Conservation (phyloP, 2,888 invertebrate genomes). For the Petrolisthes cinctipes region DNA sequence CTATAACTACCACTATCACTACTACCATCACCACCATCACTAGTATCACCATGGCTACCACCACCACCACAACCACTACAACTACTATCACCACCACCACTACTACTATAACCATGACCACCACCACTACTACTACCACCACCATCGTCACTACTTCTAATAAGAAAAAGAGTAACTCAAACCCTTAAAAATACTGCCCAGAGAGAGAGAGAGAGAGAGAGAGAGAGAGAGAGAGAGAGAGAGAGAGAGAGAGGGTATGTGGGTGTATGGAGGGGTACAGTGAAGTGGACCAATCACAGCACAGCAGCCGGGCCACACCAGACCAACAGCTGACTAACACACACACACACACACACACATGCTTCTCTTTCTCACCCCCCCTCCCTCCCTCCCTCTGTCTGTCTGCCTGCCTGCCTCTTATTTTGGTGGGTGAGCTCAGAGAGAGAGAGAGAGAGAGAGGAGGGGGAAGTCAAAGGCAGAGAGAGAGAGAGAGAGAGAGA, state of each 20-base stretch:
- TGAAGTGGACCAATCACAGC: neutral
- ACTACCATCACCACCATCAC: neutral
- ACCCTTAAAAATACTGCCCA: no score
- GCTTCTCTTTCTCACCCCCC: neutral
- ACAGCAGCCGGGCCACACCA: neutral
- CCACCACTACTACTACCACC: no score
- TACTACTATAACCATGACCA: no score
- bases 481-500: neutral
- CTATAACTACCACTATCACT: no score
- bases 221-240: conserved; percentile 8
- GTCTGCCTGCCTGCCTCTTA: neutral
- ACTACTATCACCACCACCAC: no score
- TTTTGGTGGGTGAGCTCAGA: neutral
- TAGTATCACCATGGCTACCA: neutral
- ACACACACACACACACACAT: no score
- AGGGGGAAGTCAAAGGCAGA: neutral
- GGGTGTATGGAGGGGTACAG: conserved; percentile 13
- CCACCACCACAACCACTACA: no score
- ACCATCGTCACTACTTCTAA: no score
- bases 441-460: conserved; percentile 29
- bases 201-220: neutral
- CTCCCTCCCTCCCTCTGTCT: neutral
- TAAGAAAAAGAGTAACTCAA: no score
- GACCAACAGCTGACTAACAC: neutral
- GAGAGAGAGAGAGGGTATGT: conserved; percentile 10